Evolutionary conservation across 2,888 invertebrate species (phyloP).

Genomic region (Agriotes lineatus): DNA sequence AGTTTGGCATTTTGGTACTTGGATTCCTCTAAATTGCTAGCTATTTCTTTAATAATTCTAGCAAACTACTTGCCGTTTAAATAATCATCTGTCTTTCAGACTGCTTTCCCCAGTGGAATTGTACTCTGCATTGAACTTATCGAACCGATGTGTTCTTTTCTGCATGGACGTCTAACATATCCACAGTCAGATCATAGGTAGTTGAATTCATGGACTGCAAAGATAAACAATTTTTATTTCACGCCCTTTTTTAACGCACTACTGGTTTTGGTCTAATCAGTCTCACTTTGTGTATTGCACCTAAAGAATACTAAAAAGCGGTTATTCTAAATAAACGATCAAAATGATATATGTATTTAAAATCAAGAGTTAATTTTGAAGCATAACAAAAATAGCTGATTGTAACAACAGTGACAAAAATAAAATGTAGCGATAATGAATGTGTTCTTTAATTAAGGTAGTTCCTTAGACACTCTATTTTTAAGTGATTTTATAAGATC

Average conservation of each 20-base stretch:
- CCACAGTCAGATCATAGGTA: conserved; percentile 98
- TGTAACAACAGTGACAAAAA: conserved; percentile 7
- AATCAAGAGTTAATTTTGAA: not conserved
- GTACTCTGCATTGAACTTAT: conserved; percentile 99
- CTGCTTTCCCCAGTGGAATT: conserved; percentile 98
- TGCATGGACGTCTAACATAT: conserved; percentile 99
- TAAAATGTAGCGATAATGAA: not conserved
- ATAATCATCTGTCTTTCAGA: conserved; percentile 95
- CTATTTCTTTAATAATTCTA: conserved; percentile 97
- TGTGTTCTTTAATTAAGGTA: not conserved
- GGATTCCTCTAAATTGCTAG: conserved; percentile 95
- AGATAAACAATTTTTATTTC: too few species aligned
- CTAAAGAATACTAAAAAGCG: conserved; percentile 14
- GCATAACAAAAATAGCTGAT: not conserved
- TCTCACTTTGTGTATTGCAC: conserved; percentile 17
- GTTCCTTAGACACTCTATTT: not conserved
- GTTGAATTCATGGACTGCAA: conserved; percentile 93
- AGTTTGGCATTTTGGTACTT: conserved; percentile 99
- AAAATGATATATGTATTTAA: not conserved
- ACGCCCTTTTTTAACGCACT: too few species aligned
- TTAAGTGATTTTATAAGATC: not conserved
- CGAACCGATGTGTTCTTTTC: conserved; percentile 98
- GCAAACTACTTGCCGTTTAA: conserved; percentile 98
- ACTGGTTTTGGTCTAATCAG: too few species aligned
- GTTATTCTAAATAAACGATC: conserved; percentile 20